These are phyloP conservation scores for Polymixis lichenea DNA, from an alignment of 2,888 invertebrate genomes.

Conservation along the genomic window DNA sequence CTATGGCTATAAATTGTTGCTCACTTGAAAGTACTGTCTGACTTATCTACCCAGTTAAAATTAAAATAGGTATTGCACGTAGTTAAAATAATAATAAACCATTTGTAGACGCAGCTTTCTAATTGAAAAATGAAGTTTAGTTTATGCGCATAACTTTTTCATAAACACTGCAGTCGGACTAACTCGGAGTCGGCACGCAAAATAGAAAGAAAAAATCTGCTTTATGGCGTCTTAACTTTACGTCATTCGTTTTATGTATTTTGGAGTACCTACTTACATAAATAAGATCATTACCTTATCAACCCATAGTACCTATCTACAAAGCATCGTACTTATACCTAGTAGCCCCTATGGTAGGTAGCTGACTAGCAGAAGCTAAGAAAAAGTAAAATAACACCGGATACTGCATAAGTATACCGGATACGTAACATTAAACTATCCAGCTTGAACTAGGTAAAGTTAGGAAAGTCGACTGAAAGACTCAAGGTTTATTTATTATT, in stretches of 20 bases:
- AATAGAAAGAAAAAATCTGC: neutral
- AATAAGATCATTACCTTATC: neutral
- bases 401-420: neutral
- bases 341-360: too few species aligned
- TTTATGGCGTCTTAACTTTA: conserved; percentile 2
- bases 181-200: neutral
- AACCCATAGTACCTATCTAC: neutral
- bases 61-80: neutral
- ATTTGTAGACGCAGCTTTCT: neutral
- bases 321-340: neutral
- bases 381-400: neutral
- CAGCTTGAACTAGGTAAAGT: neutral
- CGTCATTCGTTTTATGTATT: conserved; percentile 3
- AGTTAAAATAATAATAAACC: neutral
- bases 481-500: conserved; percentile 5
- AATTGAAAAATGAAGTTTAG: neutral
- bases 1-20: neutral
- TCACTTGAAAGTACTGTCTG: conserved; percentile 5
- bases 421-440: neutral
- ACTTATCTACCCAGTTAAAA: neutral
- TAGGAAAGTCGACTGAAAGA: neutral
- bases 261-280: neutral
- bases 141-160: neutral
- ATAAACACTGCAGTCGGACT: neutral
- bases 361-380: too few species aligned